Evolutionary conservation across 1,140 invertebrate species (phyloP), one percentile per base, ranked within the genome.

Genomic region (Aphelenchoides fujianensis): DNA sequence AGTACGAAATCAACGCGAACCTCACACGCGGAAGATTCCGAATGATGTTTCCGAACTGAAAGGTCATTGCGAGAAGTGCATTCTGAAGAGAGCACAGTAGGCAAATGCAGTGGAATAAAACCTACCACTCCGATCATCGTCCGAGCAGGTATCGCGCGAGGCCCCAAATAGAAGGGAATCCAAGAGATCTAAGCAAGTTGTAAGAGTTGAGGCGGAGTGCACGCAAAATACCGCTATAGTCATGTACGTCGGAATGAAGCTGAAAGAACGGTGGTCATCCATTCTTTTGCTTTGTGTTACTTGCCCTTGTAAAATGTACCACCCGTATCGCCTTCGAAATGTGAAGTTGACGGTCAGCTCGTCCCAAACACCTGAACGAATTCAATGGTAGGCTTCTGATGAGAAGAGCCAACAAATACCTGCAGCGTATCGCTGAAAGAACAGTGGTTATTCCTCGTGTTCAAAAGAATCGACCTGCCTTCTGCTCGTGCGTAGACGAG

Each of bases 291-390:
- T n/a, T n/a, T n/a, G 53, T 32, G 31, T 34, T 7, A 37, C 34
- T 36, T 34, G 28, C 74, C 83, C 82, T 75, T 83, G 82, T 28
- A 83, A 69, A 16, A 83, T 72, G 74, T 83, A 83, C 82, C 82
- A 83, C 16, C 83, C 83, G 66, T 85, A 83, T 34, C 82, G 74
- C 68, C 82, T 66, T 23, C 74, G 59, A 71, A 83, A 85, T 0
- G 71, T 32, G 64, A 83, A 83, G 36, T 62, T 74, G 9, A 84
- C 82, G 19, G 79, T 84, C 32, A 83, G 69, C 59, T 83, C 82
- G 73, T 85, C 82, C 82, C 82, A 83, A 37, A 74, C 73, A 12
- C 82, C 82, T n/a, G n/a, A n/a, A n/a, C n/a, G n/a, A n/a, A n/a
- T n/a, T n/a, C n/a, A n/a, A n/a, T n/a, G n/a, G n/a, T n/a, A n/a